Conservation (phyloP, 2,797 vertebrate species). For the Hephaestus fuliginosus region DNA sequence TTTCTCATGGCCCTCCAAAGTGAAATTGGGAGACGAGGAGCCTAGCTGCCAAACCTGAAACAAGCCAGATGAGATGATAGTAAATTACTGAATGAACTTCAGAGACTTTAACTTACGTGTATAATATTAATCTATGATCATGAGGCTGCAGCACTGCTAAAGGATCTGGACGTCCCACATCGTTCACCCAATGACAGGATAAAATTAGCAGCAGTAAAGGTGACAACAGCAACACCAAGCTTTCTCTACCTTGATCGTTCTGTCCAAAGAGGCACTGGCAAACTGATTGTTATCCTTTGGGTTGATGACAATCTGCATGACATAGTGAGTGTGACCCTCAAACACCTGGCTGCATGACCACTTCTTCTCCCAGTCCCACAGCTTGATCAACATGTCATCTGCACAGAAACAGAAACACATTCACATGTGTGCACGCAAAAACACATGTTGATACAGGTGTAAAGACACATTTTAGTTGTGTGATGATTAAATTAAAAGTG, state of each 20-base stretch:
- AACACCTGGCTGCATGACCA: conserved; percentile 99
- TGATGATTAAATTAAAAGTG: not conserved
- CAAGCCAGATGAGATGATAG: conserved; percentile 16
- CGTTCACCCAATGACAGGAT: not conserved
- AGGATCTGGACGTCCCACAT: not conserved
- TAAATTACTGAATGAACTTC: conserved; percentile 1
- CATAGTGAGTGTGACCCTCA: conserved; percentile 98
- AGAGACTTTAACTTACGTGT: not conserved
- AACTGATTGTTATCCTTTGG: conserved; percentile 99
- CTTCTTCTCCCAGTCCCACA: conserved; percentile 99
- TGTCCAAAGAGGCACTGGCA: conserved; percentile 96
- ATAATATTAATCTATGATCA: not conserved
- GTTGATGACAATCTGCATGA: conserved; percentile 99
- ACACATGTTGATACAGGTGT: not conserved
- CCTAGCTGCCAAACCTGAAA: conserved; percentile 97
- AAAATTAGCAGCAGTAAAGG: not conserved
- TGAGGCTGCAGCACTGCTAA: not conserved
- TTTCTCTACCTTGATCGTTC: conserved; percentile 95
- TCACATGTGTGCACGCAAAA: not conserved
- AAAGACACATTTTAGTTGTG: not conserved
- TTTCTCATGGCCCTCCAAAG: conserved; percentile 97
- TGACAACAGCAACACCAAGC: not conserved
- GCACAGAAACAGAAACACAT: conserved; percentile 52
- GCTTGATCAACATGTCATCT: conserved; percentile 99
- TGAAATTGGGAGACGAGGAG: conserved; percentile 98